These are phyloP conservation scores for Caracal caracal DNA, from an alignment of 2,113 vertebrate genomes.

Conservation along the genomic window DNA sequence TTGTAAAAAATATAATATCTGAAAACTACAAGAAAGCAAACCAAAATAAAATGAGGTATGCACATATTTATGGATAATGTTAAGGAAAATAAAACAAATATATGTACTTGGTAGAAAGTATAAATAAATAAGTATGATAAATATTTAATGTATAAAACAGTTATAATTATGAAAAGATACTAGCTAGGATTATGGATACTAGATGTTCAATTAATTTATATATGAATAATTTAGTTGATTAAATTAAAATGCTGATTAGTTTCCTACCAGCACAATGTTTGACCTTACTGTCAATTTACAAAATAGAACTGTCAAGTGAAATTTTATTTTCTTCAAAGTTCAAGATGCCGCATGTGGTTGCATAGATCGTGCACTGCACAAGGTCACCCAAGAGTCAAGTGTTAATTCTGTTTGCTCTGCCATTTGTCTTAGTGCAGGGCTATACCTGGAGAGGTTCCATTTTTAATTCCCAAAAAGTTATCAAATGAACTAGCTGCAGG, in stretches of 20 bases:
- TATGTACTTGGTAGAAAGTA: not conserved
- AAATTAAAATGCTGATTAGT: not conserved
- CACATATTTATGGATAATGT: not conserved
- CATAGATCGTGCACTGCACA: not conserved
- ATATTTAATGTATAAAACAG: not conserved
- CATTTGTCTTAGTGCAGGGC: not conserved
- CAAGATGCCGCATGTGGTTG: not conserved
- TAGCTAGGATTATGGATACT: not conserved
- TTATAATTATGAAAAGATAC: not conserved
- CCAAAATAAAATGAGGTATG: not conserved
- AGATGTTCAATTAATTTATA: not conserved
- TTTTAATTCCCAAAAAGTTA: not conserved
- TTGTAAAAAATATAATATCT: not conserved
- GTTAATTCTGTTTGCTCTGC: not conserved
- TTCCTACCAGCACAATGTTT: not conserved
- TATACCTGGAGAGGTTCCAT: not conserved
- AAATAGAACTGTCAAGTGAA: not conserved
- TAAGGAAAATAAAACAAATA: not conserved
- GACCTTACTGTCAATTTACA: not conserved
- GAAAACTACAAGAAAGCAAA: not conserved
- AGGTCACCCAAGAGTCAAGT: not conserved
- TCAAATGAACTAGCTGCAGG: not conserved
- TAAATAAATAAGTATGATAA: not conserved
- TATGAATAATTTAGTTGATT: not conserved
- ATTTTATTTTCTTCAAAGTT: slow-evolving; percentile 31